Conservation (phyloP, 2,888 invertebrate genomes). For the Oconnorella tubifera region DNA sequence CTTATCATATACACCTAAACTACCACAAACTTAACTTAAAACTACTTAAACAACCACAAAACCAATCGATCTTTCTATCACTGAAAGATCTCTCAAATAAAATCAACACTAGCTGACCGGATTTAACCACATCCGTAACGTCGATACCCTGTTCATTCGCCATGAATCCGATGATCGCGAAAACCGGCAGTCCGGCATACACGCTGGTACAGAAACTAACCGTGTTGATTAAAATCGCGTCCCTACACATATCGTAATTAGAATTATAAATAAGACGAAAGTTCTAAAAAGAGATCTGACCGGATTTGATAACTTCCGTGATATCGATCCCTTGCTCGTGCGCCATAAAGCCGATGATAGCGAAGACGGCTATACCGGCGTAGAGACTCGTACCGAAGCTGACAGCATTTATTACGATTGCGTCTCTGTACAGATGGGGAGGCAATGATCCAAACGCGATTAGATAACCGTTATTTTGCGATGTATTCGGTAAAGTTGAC, state of each 20-base stretch:
- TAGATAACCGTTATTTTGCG: too few species aligned
- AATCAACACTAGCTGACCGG: too few species aligned
- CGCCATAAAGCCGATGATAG: conserved; percentile 43
- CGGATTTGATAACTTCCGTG: conserved; percentile 35
- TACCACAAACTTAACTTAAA: too few species aligned
- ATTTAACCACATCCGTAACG: conserved; percentile 34
- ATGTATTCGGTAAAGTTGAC: too few species aligned
- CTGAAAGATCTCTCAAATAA: too few species aligned
- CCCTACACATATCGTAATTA: too few species aligned
- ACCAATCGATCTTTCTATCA: too few species aligned
- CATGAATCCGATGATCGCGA: conserved; percentile 42
- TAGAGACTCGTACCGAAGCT: conserved; percentile 40
- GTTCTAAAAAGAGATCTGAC: neutral
- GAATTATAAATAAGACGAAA: too few species aligned
- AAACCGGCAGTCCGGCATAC: conserved; percentile 42
- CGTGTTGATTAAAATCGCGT: conserved; percentile 39
- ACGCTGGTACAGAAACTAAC: conserved; percentile 39
- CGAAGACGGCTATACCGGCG: conserved; percentile 42
- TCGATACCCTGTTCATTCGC: conserved; percentile 30
- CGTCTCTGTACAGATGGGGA: conserved; percentile 38
- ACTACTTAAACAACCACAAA: too few species aligned
- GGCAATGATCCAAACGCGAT: too few species aligned
- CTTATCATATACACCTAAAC: too few species aligned
- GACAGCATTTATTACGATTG: conserved; percentile 38
- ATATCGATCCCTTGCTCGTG: conserved; percentile 26